phyloP scores from a whole-genome alignment of 1,140 invertebrate genomes.

The Habropoda laboriosa region DNA sequence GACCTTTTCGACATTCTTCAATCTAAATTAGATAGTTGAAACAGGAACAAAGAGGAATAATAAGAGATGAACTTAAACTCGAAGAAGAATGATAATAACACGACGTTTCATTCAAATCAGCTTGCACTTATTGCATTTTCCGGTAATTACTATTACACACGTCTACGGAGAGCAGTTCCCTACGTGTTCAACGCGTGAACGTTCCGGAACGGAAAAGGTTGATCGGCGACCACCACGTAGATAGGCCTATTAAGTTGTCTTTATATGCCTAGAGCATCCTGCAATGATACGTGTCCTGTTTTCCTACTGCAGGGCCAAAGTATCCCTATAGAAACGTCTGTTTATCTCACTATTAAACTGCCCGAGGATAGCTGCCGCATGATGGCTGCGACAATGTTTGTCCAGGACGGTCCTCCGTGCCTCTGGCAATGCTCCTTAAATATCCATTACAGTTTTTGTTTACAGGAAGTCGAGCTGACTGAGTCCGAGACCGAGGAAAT shows the following conservation, averaged over 20 bases:
- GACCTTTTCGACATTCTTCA: too few relatives aligned
- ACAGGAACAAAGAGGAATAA: too few relatives aligned
- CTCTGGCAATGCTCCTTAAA: slow-evolving; percentile 41
- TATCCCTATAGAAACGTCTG: slow-evolving; percentile 41
- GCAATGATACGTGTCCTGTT: slow-evolving; percentile 47
- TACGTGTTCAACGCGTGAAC: neutral
- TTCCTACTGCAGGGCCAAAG: slow-evolving; percentile 36
- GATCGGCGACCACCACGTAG: neutral
- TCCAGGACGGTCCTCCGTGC: slow-evolving; percentile 31
- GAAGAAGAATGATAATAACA: too few relatives aligned
- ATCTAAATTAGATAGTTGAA: too few relatives aligned
- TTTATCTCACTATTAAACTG: slow-evolving; percentile 37
- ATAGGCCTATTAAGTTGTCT: slow-evolving; percentile 37
- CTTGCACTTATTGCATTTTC: neutral
- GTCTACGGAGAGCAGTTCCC: neutral
- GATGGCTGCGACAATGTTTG: slow-evolving; percentile 47
- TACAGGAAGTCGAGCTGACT: neutral
- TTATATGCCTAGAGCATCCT: slow-evolving; percentile 43
- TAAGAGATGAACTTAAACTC: too few relatives aligned
- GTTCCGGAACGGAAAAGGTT: neutral
- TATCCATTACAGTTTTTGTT: slow-evolving; percentile 36
- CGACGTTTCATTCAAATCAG: too few relatives aligned
- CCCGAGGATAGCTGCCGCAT: slow-evolving; percentile 24
- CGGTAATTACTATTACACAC: slow-evolving; percentile 4
- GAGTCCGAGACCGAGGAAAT: neutral